Evolutionary conservation across 2,888 invertebrate genomes (phyloP).

Genomic region (Drosophila nigricruria): DNA sequence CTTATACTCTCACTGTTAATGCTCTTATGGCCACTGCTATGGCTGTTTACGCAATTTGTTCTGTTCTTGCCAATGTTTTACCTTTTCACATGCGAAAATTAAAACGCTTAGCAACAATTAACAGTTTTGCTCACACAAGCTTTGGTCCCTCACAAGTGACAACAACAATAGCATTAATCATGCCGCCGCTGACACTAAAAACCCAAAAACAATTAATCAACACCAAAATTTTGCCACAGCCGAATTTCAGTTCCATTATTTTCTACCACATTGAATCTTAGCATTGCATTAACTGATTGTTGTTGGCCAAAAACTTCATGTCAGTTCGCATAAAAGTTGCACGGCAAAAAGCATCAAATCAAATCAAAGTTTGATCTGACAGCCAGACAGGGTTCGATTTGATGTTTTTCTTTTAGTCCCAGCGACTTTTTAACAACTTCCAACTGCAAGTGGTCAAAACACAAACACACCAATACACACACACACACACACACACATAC

Average conservation of each 20-base stretch:
- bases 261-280: slow-evolving; percentile 1
- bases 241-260: neutral
- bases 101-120: slow-evolving; percentile 75
- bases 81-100: slow-evolving; percentile 66
- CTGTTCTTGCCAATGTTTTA: neutral
- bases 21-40: neutral
- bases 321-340: slow-evolving; percentile 76
- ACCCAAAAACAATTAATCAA: slow-evolving; percentile 62
- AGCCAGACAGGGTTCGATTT: slow-evolving; percentile 62
- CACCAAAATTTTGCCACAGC: slow-evolving; percentile 9
- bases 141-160: slow-evolving; percentile 19
- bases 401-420: slow-evolving; percentile 41
- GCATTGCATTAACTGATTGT: slow-evolving; percentile 75
- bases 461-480: slow-evolving; percentile 14
- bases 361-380: slow-evolving; percentile 79
- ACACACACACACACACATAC: slow-evolving; percentile 2
- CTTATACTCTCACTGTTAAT: neutral
- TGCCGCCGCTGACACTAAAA: slow-evolving; percentile 59
- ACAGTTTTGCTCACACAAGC: slow-evolving; percentile 66
- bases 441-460: slow-evolving; percentile 58
- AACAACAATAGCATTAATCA: slow-evolving; percentile 66
- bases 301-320: slow-evolving; percentile 52
- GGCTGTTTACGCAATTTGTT: slow-evolving; percentile 2
- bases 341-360: slow-evolving; percentile 63
- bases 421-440: slow-evolving; percentile 64